Conservation (phyloP, 2,113 vertebrate genomes). For the Rattus rattus region DNA sequence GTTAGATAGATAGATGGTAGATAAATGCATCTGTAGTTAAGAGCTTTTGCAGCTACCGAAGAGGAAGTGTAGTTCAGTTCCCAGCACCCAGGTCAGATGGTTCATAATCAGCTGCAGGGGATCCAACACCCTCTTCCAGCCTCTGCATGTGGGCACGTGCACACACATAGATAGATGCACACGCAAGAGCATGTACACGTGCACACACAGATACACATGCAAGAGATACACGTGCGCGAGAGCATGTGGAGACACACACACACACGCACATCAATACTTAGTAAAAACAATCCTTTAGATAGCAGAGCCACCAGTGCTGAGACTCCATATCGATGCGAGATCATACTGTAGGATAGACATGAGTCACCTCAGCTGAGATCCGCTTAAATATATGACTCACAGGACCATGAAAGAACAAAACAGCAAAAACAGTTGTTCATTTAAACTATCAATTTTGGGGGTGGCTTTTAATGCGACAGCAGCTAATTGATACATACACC, state of each 20-base stretch:
- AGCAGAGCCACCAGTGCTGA: not conserved
- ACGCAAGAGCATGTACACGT: too few relatives aligned
- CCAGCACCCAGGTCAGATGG: not conserved
- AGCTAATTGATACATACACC: not conserved
- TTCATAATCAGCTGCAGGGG: not conserved
- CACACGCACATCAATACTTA: not conserved
- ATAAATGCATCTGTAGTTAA: not conserved
- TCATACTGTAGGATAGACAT: not conserved
- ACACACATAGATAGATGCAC: too few relatives aligned
- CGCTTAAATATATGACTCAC: not conserved
- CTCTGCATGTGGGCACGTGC: not conserved
- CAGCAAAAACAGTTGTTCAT: not conserved
- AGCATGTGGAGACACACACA: not conserved
- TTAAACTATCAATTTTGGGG: not conserved
- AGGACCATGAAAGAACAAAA: not conserved
- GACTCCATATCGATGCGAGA: not conserved
- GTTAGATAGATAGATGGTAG: not conserved
- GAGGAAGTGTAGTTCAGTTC: not conserved
- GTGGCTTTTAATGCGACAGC: not conserved
- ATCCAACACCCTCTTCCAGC: not conserved
- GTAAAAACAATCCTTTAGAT: not conserved
- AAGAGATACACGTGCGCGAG: too few relatives aligned
- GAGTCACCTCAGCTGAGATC: not conserved
- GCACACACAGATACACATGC: not conserved
- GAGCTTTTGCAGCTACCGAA: not conserved